These are phyloP conservation scores for Pantala flavescens DNA, from an alignment of 1,140 invertebrate species.

Conservation along the genomic window DNA sequence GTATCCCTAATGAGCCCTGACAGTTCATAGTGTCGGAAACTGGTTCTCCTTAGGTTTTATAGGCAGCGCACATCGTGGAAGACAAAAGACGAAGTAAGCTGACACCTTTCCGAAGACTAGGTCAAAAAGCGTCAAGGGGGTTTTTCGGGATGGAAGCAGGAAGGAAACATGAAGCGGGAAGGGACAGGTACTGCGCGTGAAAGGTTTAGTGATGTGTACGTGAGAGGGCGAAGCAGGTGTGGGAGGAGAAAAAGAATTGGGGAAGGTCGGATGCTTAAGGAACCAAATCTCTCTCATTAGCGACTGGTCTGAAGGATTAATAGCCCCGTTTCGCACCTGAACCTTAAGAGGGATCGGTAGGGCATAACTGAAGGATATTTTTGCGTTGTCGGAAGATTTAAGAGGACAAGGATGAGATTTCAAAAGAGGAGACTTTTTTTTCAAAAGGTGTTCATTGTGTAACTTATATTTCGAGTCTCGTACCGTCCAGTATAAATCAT, in stretches of 20 bases:
- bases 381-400: too few species aligned
- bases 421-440: too few species aligned
- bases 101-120: not conserved
- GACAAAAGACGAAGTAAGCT: not conserved
- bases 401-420: too few species aligned
- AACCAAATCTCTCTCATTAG: not conserved
- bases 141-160: not conserved
- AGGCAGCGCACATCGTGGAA: not conserved
- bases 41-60: conserved; percentile 1
- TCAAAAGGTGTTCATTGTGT: too few species aligned
- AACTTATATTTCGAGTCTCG: too few species aligned
- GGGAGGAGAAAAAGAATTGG: not conserved
- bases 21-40: not conserved
- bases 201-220: not conserved
- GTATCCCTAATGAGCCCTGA: conserved; percentile 8
- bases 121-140: not conserved
- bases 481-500: too few species aligned
- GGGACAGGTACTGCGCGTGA: not conserved
- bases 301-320: not conserved
- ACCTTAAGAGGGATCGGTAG: not conserved
- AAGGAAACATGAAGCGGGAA: not conserved
- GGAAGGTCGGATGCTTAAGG: not conserved
- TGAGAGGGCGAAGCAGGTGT: not conserved
- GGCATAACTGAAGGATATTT: not conserved
- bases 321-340: not conserved